These are phyloP conservation scores for Bombyx huttoni DNA, from an alignment of 2,888 invertebrate species.

Conservation along the genomic window DNA sequence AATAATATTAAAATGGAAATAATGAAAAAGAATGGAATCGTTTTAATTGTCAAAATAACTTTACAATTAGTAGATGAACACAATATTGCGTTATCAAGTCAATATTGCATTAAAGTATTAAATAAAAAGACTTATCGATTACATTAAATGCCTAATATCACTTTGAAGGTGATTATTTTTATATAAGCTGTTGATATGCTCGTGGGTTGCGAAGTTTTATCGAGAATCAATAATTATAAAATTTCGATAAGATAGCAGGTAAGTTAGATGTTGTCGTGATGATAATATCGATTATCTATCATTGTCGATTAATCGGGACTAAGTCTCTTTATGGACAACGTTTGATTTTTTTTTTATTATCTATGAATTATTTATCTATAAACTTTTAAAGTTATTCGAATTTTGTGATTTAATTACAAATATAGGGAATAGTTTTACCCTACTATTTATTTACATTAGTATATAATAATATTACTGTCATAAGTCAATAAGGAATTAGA, in stretches of 20 bases:
- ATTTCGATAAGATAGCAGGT: conserved; percentile 25
- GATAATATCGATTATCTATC: conserved; percentile 29
- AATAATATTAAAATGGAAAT: too few species aligned
- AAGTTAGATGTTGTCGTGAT: conserved; percentile 25
- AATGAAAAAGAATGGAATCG: too few species aligned
- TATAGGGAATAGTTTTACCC: too few species aligned
- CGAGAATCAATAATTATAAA: conserved; percentile 23
- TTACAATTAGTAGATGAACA: too few species aligned
- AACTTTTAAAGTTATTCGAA: background rate
- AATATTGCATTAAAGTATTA: conserved; percentile 4
- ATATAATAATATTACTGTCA: too few species aligned
- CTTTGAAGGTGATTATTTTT: background rate
- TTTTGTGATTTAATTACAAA: too few species aligned
- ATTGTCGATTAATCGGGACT: conserved; percentile 11
- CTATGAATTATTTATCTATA: background rate
- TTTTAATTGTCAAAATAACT: too few species aligned
- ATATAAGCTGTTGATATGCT: background rate
- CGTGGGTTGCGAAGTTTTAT: conserved; percentile 10
- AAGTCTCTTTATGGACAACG: conserved; percentile 1
- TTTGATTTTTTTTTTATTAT: conserved; percentile 2
- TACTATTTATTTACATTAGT: too few species aligned
- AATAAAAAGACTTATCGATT: background rate
- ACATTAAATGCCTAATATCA: background rate
- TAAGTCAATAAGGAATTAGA: too few species aligned
- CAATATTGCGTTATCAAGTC: background rate